Evolutionary conservation across 2,797 vertebrate species (phyloP).

Genomic region (Sebastes oblongus): DNA sequence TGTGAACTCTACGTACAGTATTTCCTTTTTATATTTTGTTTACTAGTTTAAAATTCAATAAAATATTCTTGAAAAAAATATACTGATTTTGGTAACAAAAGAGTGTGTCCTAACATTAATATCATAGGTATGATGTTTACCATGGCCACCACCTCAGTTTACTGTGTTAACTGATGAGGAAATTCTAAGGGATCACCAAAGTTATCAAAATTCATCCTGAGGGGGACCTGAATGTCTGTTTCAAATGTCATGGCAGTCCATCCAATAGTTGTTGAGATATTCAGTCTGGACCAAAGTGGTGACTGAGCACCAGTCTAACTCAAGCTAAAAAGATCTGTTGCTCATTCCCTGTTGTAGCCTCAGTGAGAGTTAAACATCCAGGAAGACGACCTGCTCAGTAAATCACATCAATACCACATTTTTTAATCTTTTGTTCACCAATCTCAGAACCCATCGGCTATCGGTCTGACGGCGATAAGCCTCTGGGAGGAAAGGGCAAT

Average conservation of each 20-base stretch:
- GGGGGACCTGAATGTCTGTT: background rate
- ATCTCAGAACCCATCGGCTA: background rate
- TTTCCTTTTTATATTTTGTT: too few relatives aligned
- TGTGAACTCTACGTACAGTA: too few relatives aligned
- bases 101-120: background rate
- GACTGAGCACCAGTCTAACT: background rate
- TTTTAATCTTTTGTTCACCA: background rate
- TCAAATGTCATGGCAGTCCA: background rate
- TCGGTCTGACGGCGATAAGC: too few relatives aligned
- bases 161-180: background rate
- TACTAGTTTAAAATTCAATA: too few relatives aligned
- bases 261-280: background rate
- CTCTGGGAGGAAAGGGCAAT: too few relatives aligned
- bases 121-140: background rate
- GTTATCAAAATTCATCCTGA: background rate
- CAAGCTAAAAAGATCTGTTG: background rate
- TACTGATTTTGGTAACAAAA: too few relatives aligned
- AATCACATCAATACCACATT: background rate
- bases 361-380: background rate
- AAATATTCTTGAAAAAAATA: too few relatives aligned
- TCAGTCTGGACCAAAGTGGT: background rate
- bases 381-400: background rate
- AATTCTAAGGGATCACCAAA: background rate
- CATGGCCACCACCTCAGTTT: background rate
- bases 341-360: background rate